phyloP scores from a whole-genome alignment of 2,888 invertebrate genomes.

The Dolichomitus sp. region DNA sequence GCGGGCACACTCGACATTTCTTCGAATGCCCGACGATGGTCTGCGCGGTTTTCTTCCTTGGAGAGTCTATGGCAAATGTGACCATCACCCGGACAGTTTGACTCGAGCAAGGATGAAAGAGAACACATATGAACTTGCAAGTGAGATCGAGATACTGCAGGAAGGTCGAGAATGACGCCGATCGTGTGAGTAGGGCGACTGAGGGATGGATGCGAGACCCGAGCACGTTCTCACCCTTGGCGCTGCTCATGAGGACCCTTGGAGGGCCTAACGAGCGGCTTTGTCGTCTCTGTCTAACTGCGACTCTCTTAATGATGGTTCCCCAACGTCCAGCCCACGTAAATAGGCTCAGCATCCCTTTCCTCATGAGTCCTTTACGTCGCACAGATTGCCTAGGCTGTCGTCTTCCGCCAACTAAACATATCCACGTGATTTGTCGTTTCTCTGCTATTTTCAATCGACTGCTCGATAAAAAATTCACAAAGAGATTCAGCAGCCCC shows the following conservation, averaged over 20 bases:
- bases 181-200: slow-evolving; percentile 65
- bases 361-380: slow-evolving; percentile 38
- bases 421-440: slow-evolving; percentile 43
- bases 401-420: slow-evolving; percentile 30
- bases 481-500: slow-evolving; percentile 56
- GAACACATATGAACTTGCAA: slow-evolving; percentile 69
- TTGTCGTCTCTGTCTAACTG: slow-evolving; percentile 81
- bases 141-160: slow-evolving; percentile 79
- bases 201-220: slow-evolving; percentile 75
- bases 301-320: slow-evolving; percentile 81
- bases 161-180: slow-evolving; percentile 42
- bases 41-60: slow-evolving; percentile 51
- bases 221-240: slow-evolving; percentile 86
- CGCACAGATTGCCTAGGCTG: slow-evolving; percentile 22
- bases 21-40: slow-evolving; percentile 33
- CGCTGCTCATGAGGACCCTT: slow-evolving; percentile 84
- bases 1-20: slow-evolving; percentile 37
- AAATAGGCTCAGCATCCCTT: slow-evolving; percentile 69
- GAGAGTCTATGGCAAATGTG: slow-evolving; percentile 72
- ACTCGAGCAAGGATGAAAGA: slow-evolving; percentile 14
- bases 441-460: slow-evolving; percentile 56
- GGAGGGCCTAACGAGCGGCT: slow-evolving; percentile 85
- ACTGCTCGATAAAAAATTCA: slow-evolving; percentile 62
- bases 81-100: slow-evolving; percentile 72
- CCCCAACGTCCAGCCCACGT: slow-evolving; percentile 73